A percentile compares a stretch with the other conserved stretches of the same genome.
phyloP scores from a whole-genome alignment of 2,888 invertebrate genomes.

The Philhelius pedissequus region DNA sequence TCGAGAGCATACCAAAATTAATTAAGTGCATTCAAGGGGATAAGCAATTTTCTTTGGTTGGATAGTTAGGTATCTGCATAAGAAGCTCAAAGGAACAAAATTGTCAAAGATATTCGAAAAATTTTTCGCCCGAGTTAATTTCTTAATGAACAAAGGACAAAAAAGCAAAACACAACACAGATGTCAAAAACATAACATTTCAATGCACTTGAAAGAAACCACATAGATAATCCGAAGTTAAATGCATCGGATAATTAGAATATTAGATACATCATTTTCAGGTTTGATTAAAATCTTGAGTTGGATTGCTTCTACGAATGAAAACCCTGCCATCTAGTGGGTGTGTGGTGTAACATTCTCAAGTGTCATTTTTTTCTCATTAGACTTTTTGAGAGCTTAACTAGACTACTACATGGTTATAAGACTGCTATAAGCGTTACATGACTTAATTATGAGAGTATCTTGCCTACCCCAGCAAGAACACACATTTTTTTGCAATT shows the following conservation, averaged over 20 bases:
- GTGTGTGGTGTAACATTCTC: too few species aligned
- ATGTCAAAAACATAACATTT: slow-evolving; percentile 33
- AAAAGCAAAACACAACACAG: slow-evolving; percentile 5
- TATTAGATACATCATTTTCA: background rate
- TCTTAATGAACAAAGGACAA: slow-evolving; percentile 1
- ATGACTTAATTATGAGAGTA: too few species aligned
- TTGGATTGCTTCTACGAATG: too few species aligned
- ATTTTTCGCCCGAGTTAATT: slow-evolving; percentile 2
- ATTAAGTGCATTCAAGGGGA: slow-evolving; percentile 63
- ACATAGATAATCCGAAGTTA: background rate
- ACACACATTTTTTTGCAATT: too few species aligned
- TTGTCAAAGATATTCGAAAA: slow-evolving; percentile 1
- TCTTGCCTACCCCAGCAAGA: too few species aligned
- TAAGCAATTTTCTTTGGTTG: slow-evolving; percentile 54
- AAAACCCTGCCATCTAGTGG: too few species aligned
- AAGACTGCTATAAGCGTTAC: too few species aligned
- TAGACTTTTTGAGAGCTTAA: too few species aligned
- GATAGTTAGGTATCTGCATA: background rate
- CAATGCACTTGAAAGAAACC: background rate
- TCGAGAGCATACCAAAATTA: slow-evolving; percentile 31
- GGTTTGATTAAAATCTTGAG: too few species aligned
- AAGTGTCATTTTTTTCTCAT: too few species aligned
- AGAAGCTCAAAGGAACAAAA: background rate
- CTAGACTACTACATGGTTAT: too few species aligned
- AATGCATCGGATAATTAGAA: background rate